Percentiles rank a stretch among this genome's conserved stretches.
These are phyloP conservation scores for Aegithalos caudatus DNA, from an alignment of 2,113 vertebrate genomes.

Conservation along the genomic window DNA sequence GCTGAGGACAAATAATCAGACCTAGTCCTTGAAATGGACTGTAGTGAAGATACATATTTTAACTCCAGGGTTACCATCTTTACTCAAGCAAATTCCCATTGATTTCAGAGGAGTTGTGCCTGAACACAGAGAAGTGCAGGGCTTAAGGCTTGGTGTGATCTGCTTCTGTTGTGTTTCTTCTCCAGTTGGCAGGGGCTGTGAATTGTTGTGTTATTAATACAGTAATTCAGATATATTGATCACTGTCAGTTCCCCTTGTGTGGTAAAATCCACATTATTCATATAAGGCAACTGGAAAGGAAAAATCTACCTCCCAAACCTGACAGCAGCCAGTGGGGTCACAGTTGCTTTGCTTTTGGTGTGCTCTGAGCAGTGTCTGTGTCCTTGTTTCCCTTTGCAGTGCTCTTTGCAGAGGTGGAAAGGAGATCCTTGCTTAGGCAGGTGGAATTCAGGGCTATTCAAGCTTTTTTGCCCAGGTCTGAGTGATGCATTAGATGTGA, in stretches of 20 bases:
- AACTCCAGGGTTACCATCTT: slow-evolving; percentile 1
- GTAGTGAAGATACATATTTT: neutral
- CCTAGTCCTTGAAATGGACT: neutral
- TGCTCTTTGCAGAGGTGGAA: neutral
- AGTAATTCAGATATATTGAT: neutral
- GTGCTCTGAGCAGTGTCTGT: neutral
- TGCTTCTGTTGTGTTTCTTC: neutral
- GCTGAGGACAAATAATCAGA: neutral
- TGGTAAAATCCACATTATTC: neutral
- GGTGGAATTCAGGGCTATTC: neutral
- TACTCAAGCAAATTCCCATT: neutral
- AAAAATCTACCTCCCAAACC: neutral
- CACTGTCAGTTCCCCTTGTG: neutral
- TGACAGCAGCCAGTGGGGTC: neutral
- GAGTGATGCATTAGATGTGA: neutral
- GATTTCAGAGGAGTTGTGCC: neutral
- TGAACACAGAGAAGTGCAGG: neutral
- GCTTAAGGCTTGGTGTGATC: neutral
- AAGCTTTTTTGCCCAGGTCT: neutral
- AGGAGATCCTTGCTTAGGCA: neutral
- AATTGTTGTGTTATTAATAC: neutral
- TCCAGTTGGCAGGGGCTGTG: neutral
- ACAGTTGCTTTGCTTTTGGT: neutral
- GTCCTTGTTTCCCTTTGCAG: accelerated
- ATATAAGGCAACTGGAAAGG: neutral